Evolutionary conservation across 2,113 vertebrate species (phyloP).

Genomic region (Pipra filicauda): DNA sequence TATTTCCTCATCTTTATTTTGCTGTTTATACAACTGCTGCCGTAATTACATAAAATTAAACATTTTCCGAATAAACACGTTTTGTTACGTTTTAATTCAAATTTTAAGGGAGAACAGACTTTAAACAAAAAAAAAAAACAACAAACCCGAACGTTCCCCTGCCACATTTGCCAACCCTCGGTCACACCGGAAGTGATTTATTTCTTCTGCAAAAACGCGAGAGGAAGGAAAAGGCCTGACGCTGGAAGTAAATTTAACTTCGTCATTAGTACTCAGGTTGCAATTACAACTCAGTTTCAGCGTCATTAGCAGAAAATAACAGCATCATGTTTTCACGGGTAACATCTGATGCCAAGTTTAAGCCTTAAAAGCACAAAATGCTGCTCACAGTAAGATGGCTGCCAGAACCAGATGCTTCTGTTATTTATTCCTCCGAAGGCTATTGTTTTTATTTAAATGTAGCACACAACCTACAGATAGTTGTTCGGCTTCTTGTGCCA

Average conservation of each 20-base stretch:
- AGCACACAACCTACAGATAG: fast-evolving
- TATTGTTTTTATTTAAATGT: neutral
- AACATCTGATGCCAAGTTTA: neutral
- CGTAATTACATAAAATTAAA: neutral
- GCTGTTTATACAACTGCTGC: neutral
- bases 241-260: neutral
- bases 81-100: neutral
- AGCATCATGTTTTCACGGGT: neutral
- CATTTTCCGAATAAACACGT: fast-evolving
- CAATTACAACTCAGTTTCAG: neutral
- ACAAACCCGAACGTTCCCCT: neutral
- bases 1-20: neutral
- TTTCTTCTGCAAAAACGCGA: neutral
- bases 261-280: neutral
- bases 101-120: neutral
- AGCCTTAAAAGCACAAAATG: neutral
- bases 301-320: neutral
- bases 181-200: neutral
- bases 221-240: neutral
- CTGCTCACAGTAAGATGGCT: conserved; percentile 30
- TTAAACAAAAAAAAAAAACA: neutral
- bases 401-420: neutral
- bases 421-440: neutral
- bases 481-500: neutral
- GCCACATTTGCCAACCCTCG: neutral